Base-by-base conservation (phyloP, 1,140 invertebrate species). In the Littorina saxatilis region DNA sequence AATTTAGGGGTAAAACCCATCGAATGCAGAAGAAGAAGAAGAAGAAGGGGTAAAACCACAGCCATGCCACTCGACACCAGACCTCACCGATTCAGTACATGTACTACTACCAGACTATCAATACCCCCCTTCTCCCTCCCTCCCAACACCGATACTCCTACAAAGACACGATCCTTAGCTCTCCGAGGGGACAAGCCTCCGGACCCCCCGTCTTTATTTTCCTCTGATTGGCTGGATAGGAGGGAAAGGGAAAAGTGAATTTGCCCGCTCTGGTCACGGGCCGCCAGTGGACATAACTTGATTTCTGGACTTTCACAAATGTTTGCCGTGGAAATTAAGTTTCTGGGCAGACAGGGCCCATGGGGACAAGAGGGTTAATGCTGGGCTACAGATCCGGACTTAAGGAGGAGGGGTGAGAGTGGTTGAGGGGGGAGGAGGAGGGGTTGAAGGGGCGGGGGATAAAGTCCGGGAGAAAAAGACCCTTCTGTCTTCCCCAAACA, bases 251-350 rank as follows among this genome's bases (percentile, higher is more conserved):
- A 23, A 61, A 78, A 78, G 76, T 78, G 37, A 78, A 78, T 78
- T 78, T 63, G 58, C 76, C 55, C 35, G n/a, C 58, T 61, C 27
- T 66, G 76, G 76, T 78, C 76, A 78, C 55, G 58, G 55, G 29
- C 55, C 23, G n/a, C 9, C 66, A 37, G 29, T 70, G 29, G 66
- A 70, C 29, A 61, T 78, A 78, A 78, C 76, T 43, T 20, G 58
- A 63, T 78, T 78, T 66, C 55, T 39, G 9, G 58, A 66, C 39
- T 40, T 61, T 35, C 4, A 78, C 76, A 78, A 78, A 78, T 40
- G 43, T 78, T 78, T 63, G 76, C 76, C 7, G 35, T 73, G 70
- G 70, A 73, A 73, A 73, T 73, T 73, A 73, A 73, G 70, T 73
- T 73, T 73, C 70, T 73, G 70, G 43, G n/a, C 70, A 40, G 37